Conservation (phyloP, 2,113 vertebrate species). For the Pachycephala philippinensis region DNA sequence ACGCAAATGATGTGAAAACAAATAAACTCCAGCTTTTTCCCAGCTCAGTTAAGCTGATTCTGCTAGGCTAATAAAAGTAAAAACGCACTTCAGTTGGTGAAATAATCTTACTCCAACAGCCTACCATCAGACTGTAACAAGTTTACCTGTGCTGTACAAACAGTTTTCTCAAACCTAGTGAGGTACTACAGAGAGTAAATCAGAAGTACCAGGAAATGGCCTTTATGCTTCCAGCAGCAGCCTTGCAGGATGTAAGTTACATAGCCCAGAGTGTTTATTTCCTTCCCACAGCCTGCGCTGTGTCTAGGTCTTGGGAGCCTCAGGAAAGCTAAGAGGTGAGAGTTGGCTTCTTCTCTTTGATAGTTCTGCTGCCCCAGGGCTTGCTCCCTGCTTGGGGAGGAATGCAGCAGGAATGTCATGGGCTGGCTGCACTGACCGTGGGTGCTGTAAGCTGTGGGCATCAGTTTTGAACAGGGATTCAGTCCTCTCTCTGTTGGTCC, state of each 20-base stretch:
- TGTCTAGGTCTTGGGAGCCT: not conserved
- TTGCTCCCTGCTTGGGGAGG: not conserved
- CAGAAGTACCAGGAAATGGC: not conserved
- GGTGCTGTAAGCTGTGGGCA: not conserved
- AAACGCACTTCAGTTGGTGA: not conserved
- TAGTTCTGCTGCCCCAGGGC: not conserved
- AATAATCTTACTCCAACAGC: not conserved
- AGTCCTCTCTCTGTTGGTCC: not conserved
- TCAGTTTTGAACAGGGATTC: not conserved
- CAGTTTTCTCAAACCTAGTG: not conserved
- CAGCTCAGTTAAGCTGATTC: not conserved
- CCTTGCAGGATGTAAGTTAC: not conserved
- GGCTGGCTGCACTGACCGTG: fast-evolving
- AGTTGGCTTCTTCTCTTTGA: not conserved
- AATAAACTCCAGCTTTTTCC: not conserved
- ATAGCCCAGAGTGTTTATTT: not conserved
- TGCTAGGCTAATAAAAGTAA: not conserved
- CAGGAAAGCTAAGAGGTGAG: not conserved
- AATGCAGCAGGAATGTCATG: not conserved
- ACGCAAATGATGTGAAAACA: not conserved
- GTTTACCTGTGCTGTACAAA: not conserved
- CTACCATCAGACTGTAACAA: not conserved
- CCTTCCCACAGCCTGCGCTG: not conserved
- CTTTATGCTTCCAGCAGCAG: not conserved
- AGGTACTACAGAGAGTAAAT: not conserved